A percentile compares a stretch with the other conserved stretches of the same genome.
Evolutionary conservation across 2,797 vertebrate species (phyloP).

Genomic region (Darevskia nairensis): DNA sequence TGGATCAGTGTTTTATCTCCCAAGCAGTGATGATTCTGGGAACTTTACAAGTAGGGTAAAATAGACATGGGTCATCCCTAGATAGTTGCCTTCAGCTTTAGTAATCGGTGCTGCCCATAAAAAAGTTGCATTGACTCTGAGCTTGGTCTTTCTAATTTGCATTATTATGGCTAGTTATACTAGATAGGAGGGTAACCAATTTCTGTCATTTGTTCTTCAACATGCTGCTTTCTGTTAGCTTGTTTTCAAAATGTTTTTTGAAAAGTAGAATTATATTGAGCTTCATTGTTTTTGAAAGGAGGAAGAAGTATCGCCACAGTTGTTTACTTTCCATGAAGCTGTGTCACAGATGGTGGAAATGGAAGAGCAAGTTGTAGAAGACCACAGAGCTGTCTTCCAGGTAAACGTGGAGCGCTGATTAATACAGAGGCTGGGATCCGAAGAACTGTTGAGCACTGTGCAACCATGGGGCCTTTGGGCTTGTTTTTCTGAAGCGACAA

Average conservation of each 20-base stretch:
- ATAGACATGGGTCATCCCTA: not conserved
- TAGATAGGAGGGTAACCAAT: not conserved
- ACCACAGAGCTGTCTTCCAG: slow-evolving; percentile 95
- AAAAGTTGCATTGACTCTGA: not conserved
- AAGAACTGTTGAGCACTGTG: not conserved
- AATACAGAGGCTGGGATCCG: not conserved
- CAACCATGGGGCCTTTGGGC: not conserved
- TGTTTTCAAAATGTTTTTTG: not conserved
- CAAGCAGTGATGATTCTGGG: not conserved
- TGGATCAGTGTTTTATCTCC: not conserved
- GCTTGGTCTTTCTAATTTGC: not conserved
- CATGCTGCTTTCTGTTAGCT: not conserved
- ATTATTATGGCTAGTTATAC: not conserved
- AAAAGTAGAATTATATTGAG: slow-evolving; percentile 33
- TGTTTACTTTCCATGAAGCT: slow-evolving; percentile 97
- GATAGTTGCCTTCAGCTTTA: not conserved
- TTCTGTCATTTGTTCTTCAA: not conserved
- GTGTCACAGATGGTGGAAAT: slow-evolving; percentile 98
- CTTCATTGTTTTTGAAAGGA: slow-evolving; percentile 80
- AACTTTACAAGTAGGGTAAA: not conserved
- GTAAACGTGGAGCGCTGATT: slow-evolving; percentile 71
- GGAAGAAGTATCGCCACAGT: slow-evolving; percentile 96
- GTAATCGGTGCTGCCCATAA: not conserved
- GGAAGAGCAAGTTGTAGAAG: slow-evolving; percentile 98
- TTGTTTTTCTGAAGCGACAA: not conserved